Base-by-base conservation (phyloP, 2,797 vertebrate genomes). In the Sarcoramphus papa region DNA sequence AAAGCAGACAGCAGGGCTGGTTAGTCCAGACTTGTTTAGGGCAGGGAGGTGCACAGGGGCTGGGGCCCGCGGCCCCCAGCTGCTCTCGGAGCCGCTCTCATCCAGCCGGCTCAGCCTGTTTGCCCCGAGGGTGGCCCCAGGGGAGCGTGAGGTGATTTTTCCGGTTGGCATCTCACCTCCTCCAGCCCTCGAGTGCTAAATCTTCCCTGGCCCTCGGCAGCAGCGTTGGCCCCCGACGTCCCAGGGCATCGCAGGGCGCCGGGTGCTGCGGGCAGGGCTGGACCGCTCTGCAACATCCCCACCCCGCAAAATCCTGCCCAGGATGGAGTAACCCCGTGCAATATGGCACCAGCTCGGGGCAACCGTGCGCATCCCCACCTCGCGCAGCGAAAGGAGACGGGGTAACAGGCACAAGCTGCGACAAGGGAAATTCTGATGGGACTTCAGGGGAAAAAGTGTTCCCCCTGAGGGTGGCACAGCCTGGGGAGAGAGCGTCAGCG, bases 181-280 rank as follows among this genome's bases (percentile, higher is more conserved):
- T 92, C 43, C 85, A 81, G 64, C 74, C 54, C 59, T 30, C 0
- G 0, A 73, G 56, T 19, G 14, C 60, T 62, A 70, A 82, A 53
- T 43, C 60, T 27, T 90, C 35, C 40, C 24, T 1, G 4, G 51
- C 20, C 41, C 30, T 79, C 45, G 70, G 85, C 87, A 82, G 59
- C 10, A 1, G 50, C 0, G 0, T 50, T 0, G 0, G n/a, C 15
- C 24, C 33, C 33, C 0, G 0, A 40, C 3, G 4, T 25, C 67
- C 77, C 47, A 57, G 40, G 53, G 54, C 25, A 33, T 20, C 2
- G 4, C 40, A 41, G 30, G 7, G 65, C 21, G 4, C 20, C 0
- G 2, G 51, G 30, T 43, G 40, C 48, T 3, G 8, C 2, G 2
- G 45, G 83, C 56, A 50, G n/a, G n/a, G 64, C 47, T 24, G 35